Percentiles rank a stretch among this genome's conserved stretches.
Evolutionary conservation across 1,140 invertebrate species (phyloP).

Genomic region (Cyclina sinensis): DNA sequence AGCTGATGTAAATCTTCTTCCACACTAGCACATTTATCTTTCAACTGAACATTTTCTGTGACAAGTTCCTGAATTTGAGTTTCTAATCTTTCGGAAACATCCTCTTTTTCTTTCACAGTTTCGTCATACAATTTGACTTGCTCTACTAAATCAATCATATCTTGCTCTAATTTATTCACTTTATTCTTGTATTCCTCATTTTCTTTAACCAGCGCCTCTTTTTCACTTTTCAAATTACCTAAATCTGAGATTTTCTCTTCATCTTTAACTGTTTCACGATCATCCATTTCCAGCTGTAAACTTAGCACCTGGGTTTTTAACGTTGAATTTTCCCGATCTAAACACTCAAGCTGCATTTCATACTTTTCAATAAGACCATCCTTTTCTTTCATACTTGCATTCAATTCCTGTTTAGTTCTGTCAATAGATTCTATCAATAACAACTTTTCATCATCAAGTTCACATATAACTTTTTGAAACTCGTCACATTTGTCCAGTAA

Average conservation of each 20-base stretch:
- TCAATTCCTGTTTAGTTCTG: background rate
- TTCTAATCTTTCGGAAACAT: slow-evolving; percentile 15
- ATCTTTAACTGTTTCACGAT: background rate
- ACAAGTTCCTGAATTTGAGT: background rate
- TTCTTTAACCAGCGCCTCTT: background rate
- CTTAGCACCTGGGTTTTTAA: slow-evolving; percentile 46
- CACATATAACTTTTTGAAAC: slow-evolving; percentile 41
- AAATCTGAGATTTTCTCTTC: background rate
- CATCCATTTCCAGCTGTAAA: slow-evolving; percentile 27
- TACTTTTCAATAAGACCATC: slow-evolving; percentile 21
- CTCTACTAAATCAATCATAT: slow-evolving; percentile 12
- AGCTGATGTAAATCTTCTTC: slow-evolving; percentile 17
- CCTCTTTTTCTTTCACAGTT: slow-evolving; percentile 33
- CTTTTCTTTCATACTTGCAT: background rate
- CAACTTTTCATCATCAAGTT: slow-evolving; percentile 45
- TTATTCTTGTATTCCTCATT: background rate
- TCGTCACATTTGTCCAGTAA: slow-evolving; percentile 56
- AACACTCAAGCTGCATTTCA: slow-evolving; percentile 54
- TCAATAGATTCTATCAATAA: slow-evolving; percentile 18
- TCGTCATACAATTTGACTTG: slow-evolving; percentile 8
- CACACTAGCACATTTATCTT: slow-evolving; percentile 25
- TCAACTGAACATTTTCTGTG: background rate
- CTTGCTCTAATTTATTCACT: slow-evolving; percentile 32
- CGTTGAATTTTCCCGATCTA: slow-evolving; percentile 61
- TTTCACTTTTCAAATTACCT: background rate